phyloP scores from a whole-genome alignment of 1,140 invertebrate species.

The Potamilus streckersoni region DNA sequence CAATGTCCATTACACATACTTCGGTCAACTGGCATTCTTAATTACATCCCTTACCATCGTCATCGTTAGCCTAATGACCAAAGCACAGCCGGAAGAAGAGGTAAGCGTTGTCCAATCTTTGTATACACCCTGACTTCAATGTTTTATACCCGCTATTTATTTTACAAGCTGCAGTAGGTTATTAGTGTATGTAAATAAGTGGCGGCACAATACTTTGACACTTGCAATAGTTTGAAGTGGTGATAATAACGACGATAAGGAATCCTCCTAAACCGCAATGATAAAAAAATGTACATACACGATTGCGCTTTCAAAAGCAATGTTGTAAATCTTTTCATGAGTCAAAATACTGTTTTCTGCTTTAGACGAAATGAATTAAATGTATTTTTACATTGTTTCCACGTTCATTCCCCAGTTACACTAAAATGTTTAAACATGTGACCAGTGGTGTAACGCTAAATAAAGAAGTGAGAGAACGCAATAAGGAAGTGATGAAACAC shows the following conservation, averaged over 20 bases:
- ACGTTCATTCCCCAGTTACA: no score
- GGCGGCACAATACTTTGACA: neutral
- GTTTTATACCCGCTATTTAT: neutral
- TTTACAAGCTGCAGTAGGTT: neutral
- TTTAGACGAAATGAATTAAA: no score
- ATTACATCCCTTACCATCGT: slow-evolving; percentile 57
- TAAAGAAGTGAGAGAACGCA: no score
- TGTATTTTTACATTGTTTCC: no score
- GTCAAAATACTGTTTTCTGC: no score
- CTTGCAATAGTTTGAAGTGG: neutral
- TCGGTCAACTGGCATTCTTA: slow-evolving; percentile 55
- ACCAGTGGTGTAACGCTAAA: no score
- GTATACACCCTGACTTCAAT: neutral
- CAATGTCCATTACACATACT: slow-evolving; percentile 65
- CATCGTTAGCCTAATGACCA: slow-evolving; percentile 57
- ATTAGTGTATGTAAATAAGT: neutral
- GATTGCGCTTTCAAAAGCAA: no score
- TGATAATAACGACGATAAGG: neutral
- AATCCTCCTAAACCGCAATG: no score
- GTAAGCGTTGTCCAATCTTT: slow-evolving; percentile 35
- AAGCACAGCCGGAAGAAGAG: slow-evolving; percentile 40
- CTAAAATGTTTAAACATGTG: no score
- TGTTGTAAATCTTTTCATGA: no score
- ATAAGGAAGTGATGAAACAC: no score
- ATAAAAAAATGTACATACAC: no score